These are phyloP conservation scores for Homarus gammarus DNA, from an alignment of 2,888 invertebrate species.

Conservation along the genomic window DNA sequence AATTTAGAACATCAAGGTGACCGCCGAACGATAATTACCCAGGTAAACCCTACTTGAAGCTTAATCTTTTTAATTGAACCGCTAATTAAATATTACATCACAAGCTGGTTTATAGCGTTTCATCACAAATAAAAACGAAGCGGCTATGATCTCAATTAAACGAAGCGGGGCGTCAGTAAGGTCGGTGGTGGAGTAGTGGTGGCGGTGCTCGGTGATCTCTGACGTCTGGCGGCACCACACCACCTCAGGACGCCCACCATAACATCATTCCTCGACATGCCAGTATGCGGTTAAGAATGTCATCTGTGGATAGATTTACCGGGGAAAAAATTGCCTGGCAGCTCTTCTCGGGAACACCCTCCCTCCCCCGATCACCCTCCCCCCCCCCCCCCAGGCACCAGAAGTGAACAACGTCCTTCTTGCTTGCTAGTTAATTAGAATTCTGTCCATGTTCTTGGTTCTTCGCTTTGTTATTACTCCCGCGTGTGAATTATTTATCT, in stretches of 20 bases:
- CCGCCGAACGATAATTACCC: conserved; percentile 17
- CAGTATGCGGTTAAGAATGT: conserved; percentile 19
- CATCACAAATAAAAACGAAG: conserved; percentile 9
- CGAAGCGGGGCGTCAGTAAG: neutral
- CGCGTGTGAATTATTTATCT: conserved; percentile 45
- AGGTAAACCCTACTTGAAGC: neutral
- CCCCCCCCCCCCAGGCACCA: too few relatives aligned
- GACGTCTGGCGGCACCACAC: neutral
- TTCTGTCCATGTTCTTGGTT: conserved; percentile 15
- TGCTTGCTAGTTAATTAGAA: conserved; percentile 45
- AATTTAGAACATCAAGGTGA: neutral
- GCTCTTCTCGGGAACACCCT: too few relatives aligned
- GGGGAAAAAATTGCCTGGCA: too few relatives aligned
- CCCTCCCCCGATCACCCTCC: too few relatives aligned
- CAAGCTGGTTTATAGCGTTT: conserved; percentile 1
- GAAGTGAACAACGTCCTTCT: conserved; percentile 7
- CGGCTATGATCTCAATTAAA: neutral
- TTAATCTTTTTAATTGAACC: conserved; percentile 34
- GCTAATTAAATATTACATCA: conserved; percentile 29
- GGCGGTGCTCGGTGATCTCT: too few relatives aligned
- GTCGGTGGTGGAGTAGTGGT: too few relatives aligned
- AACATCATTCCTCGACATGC: conserved; percentile 23
- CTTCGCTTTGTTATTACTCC: conserved; percentile 37
- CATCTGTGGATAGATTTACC: conserved; percentile 16
- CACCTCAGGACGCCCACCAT: neutral